These are phyloP conservation scores for Simalia tracyae DNA, from an alignment of 2,797 vertebrate species.

Conservation along the genomic window DNA sequence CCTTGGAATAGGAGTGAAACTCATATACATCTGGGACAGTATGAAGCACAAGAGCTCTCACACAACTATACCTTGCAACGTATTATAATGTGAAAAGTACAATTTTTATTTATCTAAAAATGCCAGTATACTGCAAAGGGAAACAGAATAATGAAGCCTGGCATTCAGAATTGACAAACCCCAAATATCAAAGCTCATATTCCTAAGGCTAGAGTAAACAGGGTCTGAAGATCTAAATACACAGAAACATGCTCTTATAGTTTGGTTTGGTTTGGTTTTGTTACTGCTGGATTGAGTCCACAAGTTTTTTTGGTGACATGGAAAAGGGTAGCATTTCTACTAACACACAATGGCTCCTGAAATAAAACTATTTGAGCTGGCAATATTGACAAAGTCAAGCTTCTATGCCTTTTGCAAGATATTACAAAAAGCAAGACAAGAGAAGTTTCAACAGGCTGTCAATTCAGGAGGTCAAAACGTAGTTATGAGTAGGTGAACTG, in stretches of 20 bases:
- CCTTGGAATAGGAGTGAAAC: background rate
- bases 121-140: background rate
- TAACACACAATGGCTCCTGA: background rate
- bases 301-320: background rate
- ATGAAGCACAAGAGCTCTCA: background rate
- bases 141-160: background rate
- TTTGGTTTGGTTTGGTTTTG: background rate
- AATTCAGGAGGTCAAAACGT: background rate
- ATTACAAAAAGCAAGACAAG: background rate
- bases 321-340: background rate
- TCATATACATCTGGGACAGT: background rate
- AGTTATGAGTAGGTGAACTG: background rate
- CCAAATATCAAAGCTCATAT: background rate
- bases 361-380: background rate
- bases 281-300: background rate
- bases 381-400: background rate
- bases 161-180: background rate
- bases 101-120: background rate
- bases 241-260: background rate
- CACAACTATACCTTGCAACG: background rate
- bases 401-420: background rate
- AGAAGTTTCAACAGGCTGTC: background rate
- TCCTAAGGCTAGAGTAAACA: background rate
- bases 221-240: background rate
- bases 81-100: background rate